Percentiles rank a stretch among this genome's conserved stretches.
These are phyloP conservation scores for Thera britannica DNA, from an alignment of 2,888 invertebrate genomes.

Conservation along the genomic window DNA sequence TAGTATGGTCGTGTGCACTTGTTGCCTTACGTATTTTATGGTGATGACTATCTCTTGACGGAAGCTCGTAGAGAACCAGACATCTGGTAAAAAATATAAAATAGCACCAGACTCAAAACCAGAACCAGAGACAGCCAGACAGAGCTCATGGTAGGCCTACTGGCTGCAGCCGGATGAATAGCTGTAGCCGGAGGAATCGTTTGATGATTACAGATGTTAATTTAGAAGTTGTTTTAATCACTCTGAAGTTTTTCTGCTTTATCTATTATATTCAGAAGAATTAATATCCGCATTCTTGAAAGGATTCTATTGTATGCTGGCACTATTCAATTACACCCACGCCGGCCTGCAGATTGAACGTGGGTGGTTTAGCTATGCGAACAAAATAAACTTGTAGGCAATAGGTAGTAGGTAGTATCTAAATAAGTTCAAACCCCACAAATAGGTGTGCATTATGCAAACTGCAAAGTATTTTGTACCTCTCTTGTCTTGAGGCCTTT, in stretches of 20 bases:
- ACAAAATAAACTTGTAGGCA: slow-evolving; percentile 14
- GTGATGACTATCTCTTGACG: too few species aligned
- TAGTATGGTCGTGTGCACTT: too few species aligned
- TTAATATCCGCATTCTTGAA: slow-evolving; percentile 29
- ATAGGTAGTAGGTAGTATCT: background rate
- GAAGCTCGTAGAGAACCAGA: too few species aligned
- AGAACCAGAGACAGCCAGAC: too few species aligned
- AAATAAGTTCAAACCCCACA: slow-evolving; percentile 6
- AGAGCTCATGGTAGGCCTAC: too few species aligned
- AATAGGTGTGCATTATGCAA: background rate
- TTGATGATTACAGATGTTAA: background rate
- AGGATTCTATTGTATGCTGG: slow-evolving; percentile 22
- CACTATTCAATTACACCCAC: slow-evolving; percentile 34
- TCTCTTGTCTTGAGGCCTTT: too few species aligned
- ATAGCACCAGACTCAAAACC: too few species aligned
- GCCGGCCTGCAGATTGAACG: slow-evolving; percentile 16
- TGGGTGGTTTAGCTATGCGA: slow-evolving; percentile 28
- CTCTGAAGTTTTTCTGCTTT: background rate
- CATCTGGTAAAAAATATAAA: too few species aligned
- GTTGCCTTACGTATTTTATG: too few species aligned
- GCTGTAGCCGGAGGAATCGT: background rate
- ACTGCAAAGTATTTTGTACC: too few species aligned
- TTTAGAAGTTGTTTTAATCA: background rate
- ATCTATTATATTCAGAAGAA: background rate
- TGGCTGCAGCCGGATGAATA: too few species aligned